These are phyloP conservation scores for Asobara japonica DNA, from an alignment of 1,140 invertebrate species.

Conservation along the genomic window DNA sequence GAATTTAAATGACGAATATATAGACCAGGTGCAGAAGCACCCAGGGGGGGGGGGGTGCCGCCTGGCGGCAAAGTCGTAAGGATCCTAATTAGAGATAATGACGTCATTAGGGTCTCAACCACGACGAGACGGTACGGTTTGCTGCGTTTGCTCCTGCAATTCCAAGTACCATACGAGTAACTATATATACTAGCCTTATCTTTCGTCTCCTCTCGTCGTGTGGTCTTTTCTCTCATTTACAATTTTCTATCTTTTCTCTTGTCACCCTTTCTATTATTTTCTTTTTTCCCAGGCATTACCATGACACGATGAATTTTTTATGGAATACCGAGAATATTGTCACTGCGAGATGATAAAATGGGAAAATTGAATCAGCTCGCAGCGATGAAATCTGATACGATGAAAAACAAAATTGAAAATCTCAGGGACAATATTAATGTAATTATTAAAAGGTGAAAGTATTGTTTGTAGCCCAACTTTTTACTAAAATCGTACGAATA, in stretches of 20 bases:
- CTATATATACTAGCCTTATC: conserved; percentile 29
- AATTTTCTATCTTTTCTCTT: not conserved
- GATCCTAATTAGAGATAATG: conserved; percentile 65
- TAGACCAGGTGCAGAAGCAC: conserved; percentile 11
- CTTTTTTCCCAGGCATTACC: not conserved
- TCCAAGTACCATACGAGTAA: conserved; percentile 38
- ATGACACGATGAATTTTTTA: not conserved
- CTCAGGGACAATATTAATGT: too few species aligned
- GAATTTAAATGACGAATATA: conserved; percentile 1
- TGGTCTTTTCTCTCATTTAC: not conserved
- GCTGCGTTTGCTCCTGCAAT: conserved; percentile 53
- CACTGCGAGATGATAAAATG: too few species aligned
- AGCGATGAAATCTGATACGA: too few species aligned
- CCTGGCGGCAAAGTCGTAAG: conserved; percentile 37
- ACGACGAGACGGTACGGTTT: conserved; percentile 61
- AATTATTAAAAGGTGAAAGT: too few species aligned
- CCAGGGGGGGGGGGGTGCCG: conserved; percentile 1
- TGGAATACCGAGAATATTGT: not conserved
- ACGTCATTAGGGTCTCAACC: conserved; percentile 63
- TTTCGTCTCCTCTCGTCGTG: not conserved
- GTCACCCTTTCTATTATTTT: not conserved
- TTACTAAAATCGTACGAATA: too few species aligned
- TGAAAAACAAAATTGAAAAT: too few species aligned
- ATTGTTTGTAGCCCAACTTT: too few species aligned
- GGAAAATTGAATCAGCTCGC: too few species aligned